Conservation (phyloP, 1,140 invertebrate species). For the Drosophila murphyi region DNA sequence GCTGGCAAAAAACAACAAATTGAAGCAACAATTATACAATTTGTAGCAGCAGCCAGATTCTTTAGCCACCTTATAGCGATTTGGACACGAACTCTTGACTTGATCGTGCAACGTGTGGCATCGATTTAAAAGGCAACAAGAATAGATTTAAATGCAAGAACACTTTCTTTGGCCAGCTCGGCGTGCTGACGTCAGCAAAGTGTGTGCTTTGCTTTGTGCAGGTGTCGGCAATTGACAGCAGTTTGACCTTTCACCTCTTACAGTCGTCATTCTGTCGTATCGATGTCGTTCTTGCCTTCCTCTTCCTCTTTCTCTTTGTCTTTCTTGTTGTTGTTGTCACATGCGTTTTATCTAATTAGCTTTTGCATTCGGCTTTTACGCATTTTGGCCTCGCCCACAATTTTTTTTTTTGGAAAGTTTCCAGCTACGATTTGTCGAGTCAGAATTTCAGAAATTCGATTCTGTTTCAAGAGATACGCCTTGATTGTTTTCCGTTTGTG, state of each 20-base stretch:
- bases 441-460: conserved; percentile 43
- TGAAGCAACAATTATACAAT: conserved; percentile 10
- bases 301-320: background rate
- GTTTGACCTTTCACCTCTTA: conserved; percentile 48
- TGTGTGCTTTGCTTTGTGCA: conserved; percentile 1
- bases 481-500: conserved; percentile 56
- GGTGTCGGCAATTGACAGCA: conserved; percentile 23
- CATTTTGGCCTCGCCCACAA: conserved; percentile 56
- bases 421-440: conserved; percentile 35
- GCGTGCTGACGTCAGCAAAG: conserved; percentile 31
- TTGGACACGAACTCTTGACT: background rate
- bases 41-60: background rate
- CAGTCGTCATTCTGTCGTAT: conserved; percentile 1
- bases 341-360: conserved; percentile 58
- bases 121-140: background rate
- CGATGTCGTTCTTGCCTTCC: conserved; percentile 3
- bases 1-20: background rate
- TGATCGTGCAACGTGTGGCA: conserved; percentile 4
- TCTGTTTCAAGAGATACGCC: conserved; percentile 33
- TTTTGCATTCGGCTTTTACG: conserved; percentile 48
- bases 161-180: background rate
- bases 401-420: conserved; percentile 31
- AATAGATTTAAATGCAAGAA: too few species aligned
- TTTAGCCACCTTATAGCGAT: background rate
- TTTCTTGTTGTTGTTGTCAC: conserved; percentile 3